Evolutionary conservation across 2,113 vertebrate species (phyloP), one percentile per base, ranked within the genome.

Genomic region (Gymnarchus niloticus): DNA sequence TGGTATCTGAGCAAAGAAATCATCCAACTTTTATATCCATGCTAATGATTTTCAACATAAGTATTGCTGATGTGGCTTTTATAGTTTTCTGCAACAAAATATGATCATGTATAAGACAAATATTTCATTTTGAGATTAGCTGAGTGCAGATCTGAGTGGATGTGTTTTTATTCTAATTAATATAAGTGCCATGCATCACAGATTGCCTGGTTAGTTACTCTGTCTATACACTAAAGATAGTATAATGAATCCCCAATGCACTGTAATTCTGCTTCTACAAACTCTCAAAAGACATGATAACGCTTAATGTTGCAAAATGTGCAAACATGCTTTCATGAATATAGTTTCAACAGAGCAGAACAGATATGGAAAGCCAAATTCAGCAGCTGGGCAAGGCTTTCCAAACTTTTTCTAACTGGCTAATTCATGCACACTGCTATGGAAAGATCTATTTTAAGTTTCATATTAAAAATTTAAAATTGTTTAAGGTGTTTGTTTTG

Each of bases 401-500:
- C 10, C 44, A 37, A 78, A 78, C 48, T 76, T 56, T 41, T 28
- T 76, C 69, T 73, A 73, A 65, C 59, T 23, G 28, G 25, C 7
- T 49, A 69, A 73, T n/a, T 65, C 14, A 54, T 37, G 69, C 65
- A 37, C 41, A 76, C 48, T 46, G 65, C 48, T 28, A 61, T 8
- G 41, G 41, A 46, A 28, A 82, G 51, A 7, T 33, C 37, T 59
- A 76, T 77, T 54, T 85, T 76, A 77, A 54, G 49, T 77, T 77
- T 54, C 65, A 44, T 28, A 54, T 85, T 69, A 85, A 85, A 51
- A 85, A 85, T 85, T 85, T 59, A 85, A 54, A 52, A 85, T 85
- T 25, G 84, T 77, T 85, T 85, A 49, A 85, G 84, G 84, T 85
- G 48, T 51, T 85, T 85, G 65, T 85, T 76, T 85, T 65, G 61